These are phyloP conservation scores for Norana najaformis DNA, from an alignment of 2,888 invertebrate species.

Conservation along the genomic window DNA sequence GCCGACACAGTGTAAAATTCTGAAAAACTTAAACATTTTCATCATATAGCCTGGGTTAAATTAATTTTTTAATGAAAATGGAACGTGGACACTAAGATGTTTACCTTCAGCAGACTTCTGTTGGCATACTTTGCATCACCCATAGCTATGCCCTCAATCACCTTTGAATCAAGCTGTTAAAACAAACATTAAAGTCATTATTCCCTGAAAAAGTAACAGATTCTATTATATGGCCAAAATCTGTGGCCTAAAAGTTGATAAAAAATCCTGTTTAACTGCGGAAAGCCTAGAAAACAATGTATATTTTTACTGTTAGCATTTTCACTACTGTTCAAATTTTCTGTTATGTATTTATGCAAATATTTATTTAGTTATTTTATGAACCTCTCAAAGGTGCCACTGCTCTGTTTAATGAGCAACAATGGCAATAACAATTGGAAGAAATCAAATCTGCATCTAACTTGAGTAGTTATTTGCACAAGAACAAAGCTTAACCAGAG, in stretches of 20 bases:
- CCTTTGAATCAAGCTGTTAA: slow-evolving; percentile 42
- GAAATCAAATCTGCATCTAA: not conserved
- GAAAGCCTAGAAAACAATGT: not conserved
- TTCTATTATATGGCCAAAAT: not conserved
- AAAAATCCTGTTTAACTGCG: too few relatives aligned
- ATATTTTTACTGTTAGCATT: not conserved
- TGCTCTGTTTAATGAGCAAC: not conserved
- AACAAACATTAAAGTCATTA: not conserved
- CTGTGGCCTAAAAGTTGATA: too few relatives aligned
- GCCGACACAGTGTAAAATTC: not conserved
- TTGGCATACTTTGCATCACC: slow-evolving; percentile 35
- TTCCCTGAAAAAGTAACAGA: not conserved
- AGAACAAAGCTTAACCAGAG: not conserved
- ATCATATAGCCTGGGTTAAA: too few relatives aligned
- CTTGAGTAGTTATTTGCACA: not conserved
- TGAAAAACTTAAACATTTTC: not conserved
- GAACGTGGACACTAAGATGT: not conserved
- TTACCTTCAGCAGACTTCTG: slow-evolving; percentile 42
- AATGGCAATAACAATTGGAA: not conserved
- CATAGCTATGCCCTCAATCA: slow-evolving; percentile 40
- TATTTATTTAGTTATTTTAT: not conserved
- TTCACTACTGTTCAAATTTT: not conserved
- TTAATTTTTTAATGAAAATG: not conserved
- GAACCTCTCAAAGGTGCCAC: too few relatives aligned
- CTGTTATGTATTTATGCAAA: not conserved